Conservation (phyloP, 2,888 invertebrate species). For the Eugnorisma glareosa region DNA sequence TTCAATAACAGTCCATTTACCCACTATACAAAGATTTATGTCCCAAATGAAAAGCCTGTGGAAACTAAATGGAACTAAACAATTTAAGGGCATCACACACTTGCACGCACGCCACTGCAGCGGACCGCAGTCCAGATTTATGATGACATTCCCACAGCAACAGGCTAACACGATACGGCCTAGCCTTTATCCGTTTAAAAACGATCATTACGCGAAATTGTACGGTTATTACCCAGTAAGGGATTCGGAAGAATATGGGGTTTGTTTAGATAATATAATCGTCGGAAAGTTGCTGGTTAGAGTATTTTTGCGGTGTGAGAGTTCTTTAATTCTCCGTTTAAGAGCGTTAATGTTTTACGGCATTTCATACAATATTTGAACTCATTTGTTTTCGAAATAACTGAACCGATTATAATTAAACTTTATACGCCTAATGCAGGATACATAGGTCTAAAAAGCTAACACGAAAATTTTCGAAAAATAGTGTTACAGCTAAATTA, state of each 20-base stretch:
- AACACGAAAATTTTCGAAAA: too few species aligned
- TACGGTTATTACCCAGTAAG: slow-evolving; percentile 36
- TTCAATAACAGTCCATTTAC: background rate
- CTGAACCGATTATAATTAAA: too few species aligned
- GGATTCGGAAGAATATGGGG: slow-evolving; percentile 41
- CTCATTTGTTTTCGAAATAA: too few species aligned
- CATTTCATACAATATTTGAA: too few species aligned
- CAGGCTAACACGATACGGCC: slow-evolving; percentile 33
- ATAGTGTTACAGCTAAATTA: too few species aligned
- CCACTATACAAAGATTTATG: slow-evolving; percentile 1
- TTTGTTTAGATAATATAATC: slow-evolving; percentile 30
- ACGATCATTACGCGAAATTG: slow-evolving; percentile 57
- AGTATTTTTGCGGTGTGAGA: slow-evolving; percentile 12
- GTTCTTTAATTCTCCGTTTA: slow-evolving; percentile 3
- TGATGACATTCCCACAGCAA: slow-evolving; percentile 44
- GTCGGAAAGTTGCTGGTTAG: slow-evolving; percentile 26
- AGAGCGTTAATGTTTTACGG: too few species aligned
- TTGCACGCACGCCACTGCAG: slow-evolving; percentile 30
- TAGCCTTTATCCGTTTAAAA: slow-evolving; percentile 51
- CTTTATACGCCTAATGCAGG: too few species aligned
- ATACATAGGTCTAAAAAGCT: too few species aligned
- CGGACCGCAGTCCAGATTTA: slow-evolving; percentile 49
- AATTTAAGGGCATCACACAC: slow-evolving; percentile 26
- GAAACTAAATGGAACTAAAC: slow-evolving; percentile 8
- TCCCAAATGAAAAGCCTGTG: background rate